phyloP scores from a whole-genome alignment of 2,797 vertebrate genomes.

The Enteromius fasciolatus region DNA sequence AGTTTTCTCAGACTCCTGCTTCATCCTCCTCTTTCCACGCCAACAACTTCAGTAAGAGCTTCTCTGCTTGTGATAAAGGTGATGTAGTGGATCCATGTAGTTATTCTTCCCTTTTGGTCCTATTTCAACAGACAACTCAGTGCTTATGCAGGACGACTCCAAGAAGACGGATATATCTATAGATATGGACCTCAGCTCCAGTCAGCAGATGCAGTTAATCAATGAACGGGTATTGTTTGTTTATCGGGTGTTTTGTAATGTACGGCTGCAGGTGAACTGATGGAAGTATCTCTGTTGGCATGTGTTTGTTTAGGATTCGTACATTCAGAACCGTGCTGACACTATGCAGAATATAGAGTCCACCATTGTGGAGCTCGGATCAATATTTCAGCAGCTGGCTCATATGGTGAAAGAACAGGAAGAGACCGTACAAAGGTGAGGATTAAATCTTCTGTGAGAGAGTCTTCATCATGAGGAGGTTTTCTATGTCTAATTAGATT shows the following conservation, averaged over 20 bases:
- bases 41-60: conserved; percentile 75
- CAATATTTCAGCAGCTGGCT: conserved; percentile 85
- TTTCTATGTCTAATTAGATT: not conserved
- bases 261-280: not conserved
- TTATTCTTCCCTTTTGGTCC: not conserved
- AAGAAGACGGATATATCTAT: conserved; percentile 77
- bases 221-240: conserved; percentile 75
- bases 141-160: conserved; percentile 76
- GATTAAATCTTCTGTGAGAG: not conserved
- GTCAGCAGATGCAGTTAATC: conserved; percentile 82
- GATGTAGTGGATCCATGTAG: not conserved
- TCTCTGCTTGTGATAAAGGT: not conserved
- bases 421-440: conserved; percentile 82
- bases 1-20: conserved; percentile 77
- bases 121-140: conserved; percentile 70
- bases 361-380: conserved; percentile 85
- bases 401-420: conserved; percentile 88
- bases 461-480: not conserved
- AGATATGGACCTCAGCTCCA: conserved; percentile 76
- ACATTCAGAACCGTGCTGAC: conserved; percentile 81
- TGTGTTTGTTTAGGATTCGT: conserved; percentile 73
- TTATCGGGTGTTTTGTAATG: not conserved
- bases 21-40: conserved; percentile 71
- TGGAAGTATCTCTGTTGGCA: not conserved
- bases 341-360: conserved; percentile 87